Evolutionary conservation across 2,797 vertebrate genomes (phyloP), one percentile per base, ranked within the genome.

Genomic region (Sebastes minor): DNA sequence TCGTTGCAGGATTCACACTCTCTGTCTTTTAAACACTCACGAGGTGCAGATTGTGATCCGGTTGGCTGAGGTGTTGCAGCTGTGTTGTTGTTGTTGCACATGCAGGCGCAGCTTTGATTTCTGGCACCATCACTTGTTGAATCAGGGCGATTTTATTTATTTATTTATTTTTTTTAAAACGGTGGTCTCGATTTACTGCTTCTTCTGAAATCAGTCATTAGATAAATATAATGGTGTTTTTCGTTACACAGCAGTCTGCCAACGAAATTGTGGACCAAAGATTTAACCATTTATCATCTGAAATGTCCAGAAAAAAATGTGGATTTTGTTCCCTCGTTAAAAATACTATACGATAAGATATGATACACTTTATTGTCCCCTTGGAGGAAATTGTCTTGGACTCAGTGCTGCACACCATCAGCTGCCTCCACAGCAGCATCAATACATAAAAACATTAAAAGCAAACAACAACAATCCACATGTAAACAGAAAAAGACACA

Each of bases 91-190:
- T 13, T 38, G 35, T 38, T 38, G 35, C 4, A 13, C 35, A 38
- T 38, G 35, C 33, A 38, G 12, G 35, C 8, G 2, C 38, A 33
- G 46, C 38, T 71, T 33, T 42, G n/a, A 56, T 46, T 76, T 71
- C 14, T 22, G 22, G 20, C 62, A 33, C 20, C 12, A 8, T 65
- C 78, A 72, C 82, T 81, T 82, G 78, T 85, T 84, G 78, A 82
- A 70, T 81, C 14, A 46, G 64, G 8, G 38, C 38, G 13, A 42
- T 42, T 5, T 20, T 20, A 1, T 20, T 20, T 33, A 8, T 30
- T 46, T 35, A 4, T 27, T 5, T 42, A 0, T 46, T 14, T 12
- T 10, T 38, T 49, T 49, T 49, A 2, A 42, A 52, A 25, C 6
- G 2, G 23, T 42, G 32, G 4, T 59, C 62, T 63, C 9, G 7